Base-by-base conservation (phyloP, 1,140 invertebrate genomes). In the Zophobas atratus region DNA sequence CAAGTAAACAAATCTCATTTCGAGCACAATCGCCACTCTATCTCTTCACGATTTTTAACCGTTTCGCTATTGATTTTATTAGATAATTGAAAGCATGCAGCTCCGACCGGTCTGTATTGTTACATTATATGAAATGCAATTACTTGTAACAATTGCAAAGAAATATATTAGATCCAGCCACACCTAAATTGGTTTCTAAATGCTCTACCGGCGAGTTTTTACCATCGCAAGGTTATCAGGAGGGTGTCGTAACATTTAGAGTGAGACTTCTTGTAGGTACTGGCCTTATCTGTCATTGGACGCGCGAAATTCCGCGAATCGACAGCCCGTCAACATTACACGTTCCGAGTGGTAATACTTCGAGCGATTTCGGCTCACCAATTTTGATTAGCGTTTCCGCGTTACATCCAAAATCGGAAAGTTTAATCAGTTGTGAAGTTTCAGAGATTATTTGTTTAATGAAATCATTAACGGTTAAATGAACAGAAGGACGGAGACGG, bases 101-200 rank as follows among this genome's bases (percentile, higher is more conserved):
- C 60, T 67, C 60, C 60, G 60, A 67, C 60, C 60, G 60, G 60
- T 67, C 60, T 67, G 60, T 67, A 67, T 67, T 67, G 60, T 67
- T 67, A 67, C 60, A 67, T 67, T 67, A 67, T 67, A 67, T 67
- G 60, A 67, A 67, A 67, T 67, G 60, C 60, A 67, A 67, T 67
- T 67, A 67, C 60, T 39, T 67, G 38, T 48, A 67, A 67, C 60
- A 67, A 67, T 67, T 67, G 60, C 60, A 67, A 67, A 67, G 60
- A 67, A 67, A 67, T 67, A 67, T 67, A 67, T 67, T 67, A 67
- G 60, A 67, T 67, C 60, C 60, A 67, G 60, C 60, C 60, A 67
- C 60, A 67, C 60, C 60, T 67, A 67, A 67, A 67, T 46, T 67
- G 60, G 60, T 67, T 67, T 67, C 60, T 67, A 67, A 67, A 67